Evolutionary conservation across 2,797 vertebrate genomes (phyloP), one percentile per base, ranked within the genome.

Genomic region (Phataginus tricuspis): DNA sequence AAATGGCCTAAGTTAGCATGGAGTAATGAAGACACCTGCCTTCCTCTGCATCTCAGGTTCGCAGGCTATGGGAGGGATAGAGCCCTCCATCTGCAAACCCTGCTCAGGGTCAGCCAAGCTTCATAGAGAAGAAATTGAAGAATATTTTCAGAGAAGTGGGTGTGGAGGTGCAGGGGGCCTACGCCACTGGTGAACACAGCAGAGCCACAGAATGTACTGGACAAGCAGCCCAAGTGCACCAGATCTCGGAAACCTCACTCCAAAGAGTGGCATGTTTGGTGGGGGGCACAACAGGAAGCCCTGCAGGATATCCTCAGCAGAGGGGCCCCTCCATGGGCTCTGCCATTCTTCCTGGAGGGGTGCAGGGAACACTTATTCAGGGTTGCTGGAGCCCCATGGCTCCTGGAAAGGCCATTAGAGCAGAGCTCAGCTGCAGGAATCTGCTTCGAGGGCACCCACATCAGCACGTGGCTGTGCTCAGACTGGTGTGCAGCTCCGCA

Each of bases 371-470:
- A 29, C 45, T 57, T 29, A 15, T 7, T 25, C 34, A 45, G 31
- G 45, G 45, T 11, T 45, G 45, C 45, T 45, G 11, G 18, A 71
- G 49, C 37, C 45, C 16, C n/a, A 23, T 42, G 27, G 0, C 11
- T 16, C 39, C 82, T 27, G 45, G 29, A 31, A 49, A 34, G 3
- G 1, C 59, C 74, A n/a, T 59, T 18, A 2, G 3, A 9, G 27
- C 18, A 13, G 18, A 29, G 45, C 5, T 61, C 3, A 7, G 63
- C 69, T 59, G 8, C 49, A 5, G 31, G 29, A 8, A 0, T 45
- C 45, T 31, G 18, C 4, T 4, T n/a, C n/a, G n/a, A 25, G 2
- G 11, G 2, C 4, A 0, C 4, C 15, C 7, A 68, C 0, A 25
- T 42, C 34, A 42, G 6, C 31, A 1, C 31, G 42, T 31, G 25